Percentiles rank a stretch among this genome's conserved stretches.
Conservation (phyloP, 1,140 invertebrate genomes). For the Sesamia nonagrioides region DNA sequence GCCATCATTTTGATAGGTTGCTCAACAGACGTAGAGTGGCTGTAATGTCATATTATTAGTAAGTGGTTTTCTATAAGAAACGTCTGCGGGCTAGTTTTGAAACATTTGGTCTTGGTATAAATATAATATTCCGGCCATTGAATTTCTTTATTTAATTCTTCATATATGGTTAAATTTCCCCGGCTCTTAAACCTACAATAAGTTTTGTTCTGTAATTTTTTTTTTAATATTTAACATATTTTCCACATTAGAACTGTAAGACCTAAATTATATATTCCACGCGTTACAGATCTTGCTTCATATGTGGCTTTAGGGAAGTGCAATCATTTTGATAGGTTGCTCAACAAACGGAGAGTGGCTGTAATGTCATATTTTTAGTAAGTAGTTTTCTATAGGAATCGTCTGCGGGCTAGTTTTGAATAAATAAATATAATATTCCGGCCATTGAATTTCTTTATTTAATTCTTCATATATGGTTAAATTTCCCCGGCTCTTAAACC, state of each 20-base stretch:
- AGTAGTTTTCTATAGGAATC: not conserved
- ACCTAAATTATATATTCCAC: no score
- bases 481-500: no score
- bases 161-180: no score
- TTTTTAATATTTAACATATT: no score
- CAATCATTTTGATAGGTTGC: slow-evolving; percentile 14
- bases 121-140: not conserved
- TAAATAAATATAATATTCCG: not conserved
- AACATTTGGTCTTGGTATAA: not conserved
- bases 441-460: no score
- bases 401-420: not conserved
- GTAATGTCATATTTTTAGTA: not conserved
- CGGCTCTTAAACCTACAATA: no score
- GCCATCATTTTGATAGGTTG: slow-evolving; percentile 15
- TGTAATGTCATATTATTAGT: not conserved
- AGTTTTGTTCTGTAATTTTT: no score
- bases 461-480: no score
- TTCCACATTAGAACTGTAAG: no score
- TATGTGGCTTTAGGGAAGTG: slow-evolving; percentile 11
- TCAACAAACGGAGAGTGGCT: not conserved
- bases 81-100: not conserved
- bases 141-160: no score
- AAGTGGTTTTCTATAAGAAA: not conserved
- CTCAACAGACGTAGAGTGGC: not conserved
- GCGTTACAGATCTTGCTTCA: no score